Evolutionary conservation across 2,113 vertebrate species (phyloP), one percentile per base, ranked within the genome.

Genomic region (Pipra filicauda): DNA sequence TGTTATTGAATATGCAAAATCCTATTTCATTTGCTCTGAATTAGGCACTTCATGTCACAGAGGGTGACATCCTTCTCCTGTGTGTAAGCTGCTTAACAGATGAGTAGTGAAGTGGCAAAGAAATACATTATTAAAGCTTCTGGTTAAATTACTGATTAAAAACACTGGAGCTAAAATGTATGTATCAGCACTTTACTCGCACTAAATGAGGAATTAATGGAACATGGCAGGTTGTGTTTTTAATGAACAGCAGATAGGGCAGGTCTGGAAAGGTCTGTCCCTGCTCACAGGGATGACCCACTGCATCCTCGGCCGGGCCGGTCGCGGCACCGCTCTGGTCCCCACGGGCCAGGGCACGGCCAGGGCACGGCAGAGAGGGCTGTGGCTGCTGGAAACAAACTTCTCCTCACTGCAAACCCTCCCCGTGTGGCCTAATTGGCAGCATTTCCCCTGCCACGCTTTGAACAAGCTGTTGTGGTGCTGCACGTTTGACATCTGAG

Each of bases 141-240:
- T 97, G 96, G 97, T 97, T 97, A 98, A 98, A 98, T 98, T 98
- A 98, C 98, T 98, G 97, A 98, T 98, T 98, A 98, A 97, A 98
- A 94, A 48, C 96, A 94, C 97, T 85, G 97, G 86, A 96, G 97
- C 97, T 98, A 96, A 97, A 98, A 95, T 81, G 97, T 93, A 72
- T 19, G n/a, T 97, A 97, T 98, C 97, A 98, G 97, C 91, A 90
- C 95, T 97, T 98, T 86, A 74, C 95, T 77, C 20, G 13, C 91
- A 70, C 93, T 96, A 96, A 98, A 97, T 78, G 97, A 96, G 97
- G 95, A 97, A 97, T 96, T 97, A 98, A 98, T 97, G 96, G 97
- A 92, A 97, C 95, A 93, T 59, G 96, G 97, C 30, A 30, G 96
- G 33, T 62, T 95, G 85, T 80, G 72, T 94, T 93, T 89, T 91